These are phyloP conservation scores for Isurus oxyrinchus DNA, from an alignment of 2,113 vertebrate species.

Conservation along the genomic window DNA sequence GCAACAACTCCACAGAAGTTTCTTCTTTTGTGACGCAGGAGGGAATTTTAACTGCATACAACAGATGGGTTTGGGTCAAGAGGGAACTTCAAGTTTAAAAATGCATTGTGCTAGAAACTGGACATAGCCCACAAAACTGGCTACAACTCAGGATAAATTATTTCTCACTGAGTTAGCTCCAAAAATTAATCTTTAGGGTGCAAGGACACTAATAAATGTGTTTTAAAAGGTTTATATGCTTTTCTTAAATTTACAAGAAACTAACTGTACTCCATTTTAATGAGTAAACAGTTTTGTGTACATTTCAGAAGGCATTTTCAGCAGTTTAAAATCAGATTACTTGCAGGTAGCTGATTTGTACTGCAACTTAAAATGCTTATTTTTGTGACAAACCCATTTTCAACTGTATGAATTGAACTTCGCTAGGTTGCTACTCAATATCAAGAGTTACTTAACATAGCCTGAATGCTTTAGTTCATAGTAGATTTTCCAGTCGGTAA, in stretches of 20 bases:
- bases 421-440: background rate
- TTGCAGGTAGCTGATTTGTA: background rate
- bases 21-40: background rate
- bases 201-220: background rate
- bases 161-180: background rate
- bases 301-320: background rate
- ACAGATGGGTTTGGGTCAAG: background rate
- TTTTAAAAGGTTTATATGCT: background rate
- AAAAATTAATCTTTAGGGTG: background rate
- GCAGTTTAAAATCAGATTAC: background rate
- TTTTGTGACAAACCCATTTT: background rate
- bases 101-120: background rate
- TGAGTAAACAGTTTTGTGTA: background rate
- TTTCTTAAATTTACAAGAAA: background rate
- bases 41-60: background rate
- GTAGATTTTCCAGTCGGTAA: background rate
- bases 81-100: background rate
- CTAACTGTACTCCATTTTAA: background rate
- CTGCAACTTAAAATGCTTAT: background rate
- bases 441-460: background rate
- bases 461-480: background rate
- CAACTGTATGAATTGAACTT: background rate
- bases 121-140: background rate
- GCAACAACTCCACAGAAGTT: background rate
- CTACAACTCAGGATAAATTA: background rate